phyloP scores from a whole-genome alignment of 37 sponge, comb jelly and placozoan genomes.

The Diacarnus erythraeanus region DNA sequence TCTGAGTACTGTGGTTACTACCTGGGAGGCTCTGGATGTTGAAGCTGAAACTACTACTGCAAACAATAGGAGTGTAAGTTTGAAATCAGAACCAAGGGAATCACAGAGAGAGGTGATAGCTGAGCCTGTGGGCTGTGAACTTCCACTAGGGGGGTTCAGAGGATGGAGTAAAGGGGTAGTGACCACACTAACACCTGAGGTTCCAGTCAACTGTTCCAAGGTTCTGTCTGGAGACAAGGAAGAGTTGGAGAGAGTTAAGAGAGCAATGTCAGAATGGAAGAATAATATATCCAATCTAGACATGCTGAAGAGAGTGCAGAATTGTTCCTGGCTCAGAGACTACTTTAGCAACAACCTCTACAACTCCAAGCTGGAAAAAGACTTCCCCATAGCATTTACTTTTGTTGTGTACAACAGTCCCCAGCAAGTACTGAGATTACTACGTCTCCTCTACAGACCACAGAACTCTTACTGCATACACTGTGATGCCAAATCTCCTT shows the following conservation, averaged over 20 bases:
- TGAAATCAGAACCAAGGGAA: no score
- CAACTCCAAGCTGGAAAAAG: conserved; percentile 7
- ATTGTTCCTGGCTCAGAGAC: background rate
- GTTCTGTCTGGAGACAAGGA: background rate
- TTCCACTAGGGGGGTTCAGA: background rate
- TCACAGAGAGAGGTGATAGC: no score
- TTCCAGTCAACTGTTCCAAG: conserved; percentile 12
- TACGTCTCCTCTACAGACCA: conserved; percentile 33
- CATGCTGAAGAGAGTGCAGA: background rate
- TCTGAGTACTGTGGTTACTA: no score
- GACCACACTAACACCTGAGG: conserved; percentile 5
- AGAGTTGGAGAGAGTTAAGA: background rate
- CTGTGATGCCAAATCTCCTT: conserved; percentile 18
- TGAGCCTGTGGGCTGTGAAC: background rate
- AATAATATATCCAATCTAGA: background rate
- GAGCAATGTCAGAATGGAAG: conserved; percentile 6
- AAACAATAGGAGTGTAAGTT: no score
- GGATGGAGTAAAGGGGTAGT: conserved; percentile 21
- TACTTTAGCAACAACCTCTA: conserved; percentile 27
- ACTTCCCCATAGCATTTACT: conserved; percentile 30
- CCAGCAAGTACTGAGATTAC: conserved; percentile 26
- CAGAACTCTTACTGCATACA: conserved; percentile 53
- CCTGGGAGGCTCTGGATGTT: no score
- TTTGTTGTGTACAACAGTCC: conserved; percentile 7
- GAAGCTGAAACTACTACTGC: no score